These are phyloP conservation scores for Brachyopa scutellaris DNA, from an alignment of 2,888 invertebrate species.

Conservation along the genomic window DNA sequence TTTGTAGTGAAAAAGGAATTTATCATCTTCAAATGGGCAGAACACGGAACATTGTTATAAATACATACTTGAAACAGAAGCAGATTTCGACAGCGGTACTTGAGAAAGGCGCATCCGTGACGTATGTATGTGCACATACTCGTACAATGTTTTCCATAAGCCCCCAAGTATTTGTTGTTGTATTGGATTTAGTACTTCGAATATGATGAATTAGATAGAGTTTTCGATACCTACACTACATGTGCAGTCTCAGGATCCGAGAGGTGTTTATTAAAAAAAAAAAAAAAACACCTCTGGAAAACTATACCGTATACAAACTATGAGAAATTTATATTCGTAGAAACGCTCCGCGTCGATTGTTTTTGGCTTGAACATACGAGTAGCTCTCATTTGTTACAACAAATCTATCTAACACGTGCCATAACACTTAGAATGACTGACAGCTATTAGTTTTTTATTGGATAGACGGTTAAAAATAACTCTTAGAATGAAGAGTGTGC, in stretches of 20 bases:
- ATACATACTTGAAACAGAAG: conserved; percentile 20
- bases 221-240: conserved; percentile 12
- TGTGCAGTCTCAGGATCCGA: conserved; percentile 13
- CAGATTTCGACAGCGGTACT: conserved; percentile 23
- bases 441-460: conserved; percentile 50
- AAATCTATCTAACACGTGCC: conserved; percentile 64
- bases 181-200: neutral
- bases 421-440: conserved; percentile 61
- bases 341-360: conserved; percentile 24
- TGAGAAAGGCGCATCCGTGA: conserved; percentile 43
- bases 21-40: conserved; percentile 29
- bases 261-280: conserved; percentile 11
- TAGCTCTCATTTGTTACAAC: conserved; percentile 10
- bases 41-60: conserved; percentile 23
- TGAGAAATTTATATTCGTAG: conserved; percentile 48
- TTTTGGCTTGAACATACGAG: conserved; percentile 48
- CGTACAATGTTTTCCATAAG: neutral
- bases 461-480: conserved; percentile 50
- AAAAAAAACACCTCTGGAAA: conserved; percentile 11
- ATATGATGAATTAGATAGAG: conserved; percentile 46
- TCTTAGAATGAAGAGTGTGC: neutral
- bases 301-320: neutral
- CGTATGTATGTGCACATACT: conserved; percentile 3
- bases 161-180: neutral
- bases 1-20: conserved; percentile 31